Evolutionary conservation across 1,140 invertebrate species (phyloP).

Genomic region (Monomorium pharaonis): DNA sequence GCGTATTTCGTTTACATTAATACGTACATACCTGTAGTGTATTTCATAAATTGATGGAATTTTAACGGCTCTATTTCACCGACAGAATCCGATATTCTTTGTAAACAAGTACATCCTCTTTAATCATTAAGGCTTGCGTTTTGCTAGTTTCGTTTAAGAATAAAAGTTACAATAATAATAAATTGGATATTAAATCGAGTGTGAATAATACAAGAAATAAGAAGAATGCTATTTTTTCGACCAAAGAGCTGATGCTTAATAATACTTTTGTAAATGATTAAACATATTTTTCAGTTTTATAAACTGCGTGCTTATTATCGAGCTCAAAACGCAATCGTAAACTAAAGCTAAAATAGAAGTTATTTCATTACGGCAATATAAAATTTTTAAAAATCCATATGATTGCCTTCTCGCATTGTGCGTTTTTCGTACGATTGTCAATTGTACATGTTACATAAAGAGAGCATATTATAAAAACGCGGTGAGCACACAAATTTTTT

Average conservation of each 20-base stretch:
- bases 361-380: neutral
- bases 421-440: neutral
- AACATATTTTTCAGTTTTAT: too few relatives aligned
- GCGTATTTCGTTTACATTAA: conserved; percentile 35
- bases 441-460: neutral
- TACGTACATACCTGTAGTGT: neutral
- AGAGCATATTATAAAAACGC: neutral
- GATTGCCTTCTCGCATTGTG: neutral
- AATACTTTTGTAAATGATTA: too few relatives aligned
- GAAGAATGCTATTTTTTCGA: too few relatives aligned
- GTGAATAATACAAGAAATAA: too few relatives aligned
- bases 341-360: neutral
- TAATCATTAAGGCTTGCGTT: conserved; percentile 15
- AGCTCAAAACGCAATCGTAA: too few relatives aligned
- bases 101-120: conserved; percentile 18
- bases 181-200: too few relatives aligned
- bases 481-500: neutral
- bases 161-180: neutral
- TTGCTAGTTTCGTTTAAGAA: neutral
- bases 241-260: too few relatives aligned
- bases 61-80: neutral
- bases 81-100: neutral
- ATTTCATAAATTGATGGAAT: neutral
- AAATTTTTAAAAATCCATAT: neutral
- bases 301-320: too few relatives aligned